phyloP scores from a whole-genome alignment of 2,888 invertebrate genomes.

The Falcaria lacertinaria region DNA sequence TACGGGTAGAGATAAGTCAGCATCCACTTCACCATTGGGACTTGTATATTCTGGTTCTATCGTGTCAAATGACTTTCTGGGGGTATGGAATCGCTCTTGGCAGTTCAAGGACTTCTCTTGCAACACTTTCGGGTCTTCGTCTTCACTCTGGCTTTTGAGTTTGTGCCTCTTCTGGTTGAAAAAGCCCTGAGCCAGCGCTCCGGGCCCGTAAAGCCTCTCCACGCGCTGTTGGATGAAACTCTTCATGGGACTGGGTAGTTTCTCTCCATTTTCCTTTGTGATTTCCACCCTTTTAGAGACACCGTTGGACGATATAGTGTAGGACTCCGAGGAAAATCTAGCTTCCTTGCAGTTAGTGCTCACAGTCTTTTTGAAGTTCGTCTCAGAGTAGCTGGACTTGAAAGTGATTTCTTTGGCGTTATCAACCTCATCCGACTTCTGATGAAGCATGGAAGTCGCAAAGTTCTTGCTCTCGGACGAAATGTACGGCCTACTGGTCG shows the following conservation, averaged over 20 bases:
- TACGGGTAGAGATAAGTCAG: constrained; percentile 82
- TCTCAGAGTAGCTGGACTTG: constrained; percentile 73
- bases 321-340: constrained; percentile 57
- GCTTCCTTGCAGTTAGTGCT: constrained; percentile 59
- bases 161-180: constrained; percentile 83
- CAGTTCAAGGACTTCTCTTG: constrained; percentile 65
- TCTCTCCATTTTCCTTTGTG: constrained; percentile 70
- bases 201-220: constrained; percentile 92
- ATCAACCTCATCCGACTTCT: constrained; percentile 62
- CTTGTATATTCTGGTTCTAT: constrained; percentile 46
- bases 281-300: constrained; percentile 69
- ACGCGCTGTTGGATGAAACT: constrained; percentile 94
- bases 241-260: constrained; percentile 77
- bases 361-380: constrained; percentile 65
- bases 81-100: constrained; percentile 49
- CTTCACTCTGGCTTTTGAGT: constrained; percentile 58
- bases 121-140: constrained; percentile 59
- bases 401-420: constrained; percentile 63
- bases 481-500: constrained; percentile 60
- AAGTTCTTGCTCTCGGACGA: constrained; percentile 66
- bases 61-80: constrained; percentile 42
- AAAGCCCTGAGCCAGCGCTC: constrained; percentile 91
- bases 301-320: constrained; percentile 71
- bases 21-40: constrained; percentile 50
- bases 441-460: constrained; percentile 65